A percentile compares a stretch with the other conserved stretches of the same genome.
Conservation (phyloP, 2,797 vertebrate species). For the Chaetophractus vellerosus region DNA sequence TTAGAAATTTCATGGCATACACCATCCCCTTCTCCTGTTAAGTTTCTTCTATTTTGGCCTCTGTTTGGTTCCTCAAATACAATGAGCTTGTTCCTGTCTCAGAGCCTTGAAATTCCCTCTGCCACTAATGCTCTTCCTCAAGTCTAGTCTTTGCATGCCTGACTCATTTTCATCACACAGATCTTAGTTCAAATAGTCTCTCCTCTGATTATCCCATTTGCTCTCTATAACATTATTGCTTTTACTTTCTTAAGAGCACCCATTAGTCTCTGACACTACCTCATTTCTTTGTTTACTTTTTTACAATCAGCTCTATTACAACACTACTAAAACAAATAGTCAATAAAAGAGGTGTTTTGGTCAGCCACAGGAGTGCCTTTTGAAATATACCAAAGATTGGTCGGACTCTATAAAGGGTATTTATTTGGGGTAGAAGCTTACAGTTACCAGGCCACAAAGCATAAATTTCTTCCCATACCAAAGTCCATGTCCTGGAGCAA, state of each 20-base stretch:
- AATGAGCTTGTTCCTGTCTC: not conserved
- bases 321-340: not conserved
- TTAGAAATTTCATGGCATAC: not conserved
- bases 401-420: too few species aligned
- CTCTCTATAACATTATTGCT: not conserved
- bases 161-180: not conserved
- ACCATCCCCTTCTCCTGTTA: not conserved
- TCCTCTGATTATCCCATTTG: not conserved
- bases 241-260: constrained; percentile 28
- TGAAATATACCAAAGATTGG: too few species aligned
- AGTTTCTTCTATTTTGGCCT: not conserved
- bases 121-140: not conserved
- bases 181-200: not conserved
- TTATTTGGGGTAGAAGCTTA: too few species aligned
- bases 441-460: too few species aligned
- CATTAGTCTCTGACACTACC: not conserved
- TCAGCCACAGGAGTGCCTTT: too few species aligned
- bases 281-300: not conserved
- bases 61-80: not conserved
- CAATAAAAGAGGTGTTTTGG: not conserved
- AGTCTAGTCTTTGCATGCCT: not conserved
- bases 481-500: too few species aligned
- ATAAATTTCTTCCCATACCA: too few species aligned
- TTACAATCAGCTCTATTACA: not conserved
- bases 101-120: not conserved